Percentiles rank a stretch among this genome's conserved stretches.
Conservation (phyloP, 2,888 invertebrate genomes). For the Drosophila anomelani region DNA sequence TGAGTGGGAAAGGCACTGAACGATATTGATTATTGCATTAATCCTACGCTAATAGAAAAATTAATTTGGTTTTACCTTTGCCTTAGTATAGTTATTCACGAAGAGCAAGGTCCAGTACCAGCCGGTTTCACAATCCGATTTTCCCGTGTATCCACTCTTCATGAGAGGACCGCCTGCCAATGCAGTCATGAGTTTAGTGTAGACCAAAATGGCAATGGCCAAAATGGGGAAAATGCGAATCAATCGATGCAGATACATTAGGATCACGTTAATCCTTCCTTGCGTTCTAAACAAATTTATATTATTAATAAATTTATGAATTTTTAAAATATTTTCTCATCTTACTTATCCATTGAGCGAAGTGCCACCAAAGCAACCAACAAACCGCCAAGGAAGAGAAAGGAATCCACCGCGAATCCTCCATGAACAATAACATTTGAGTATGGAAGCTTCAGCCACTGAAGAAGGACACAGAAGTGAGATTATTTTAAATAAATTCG, state of each 20-base stretch:
- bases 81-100: slow-evolving; percentile 83
- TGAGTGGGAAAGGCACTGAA: slow-evolving; percentile 85
- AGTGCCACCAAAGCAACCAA: slow-evolving; percentile 82
- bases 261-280: slow-evolving; percentile 62
- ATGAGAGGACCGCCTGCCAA: slow-evolving; percentile 48
- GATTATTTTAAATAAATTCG: not conserved
- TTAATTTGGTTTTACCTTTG: not conserved
- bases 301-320: not conserved
- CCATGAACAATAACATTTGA: slow-evolving; percentile 14
- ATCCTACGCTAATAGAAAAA: too few relatives aligned
- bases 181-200: slow-evolving; percentile 83
- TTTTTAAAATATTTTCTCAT: not conserved
- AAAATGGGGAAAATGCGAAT: slow-evolving; percentile 85
- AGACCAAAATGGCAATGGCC: slow-evolving; percentile 84
- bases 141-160: slow-evolving; percentile 13
- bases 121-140: slow-evolving; percentile 74
- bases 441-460: slow-evolving; percentile 16
- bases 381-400: slow-evolving; percentile 87
- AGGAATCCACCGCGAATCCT: slow-evolving; percentile 86
- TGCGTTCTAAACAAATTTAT: slow-evolving; percentile 14
- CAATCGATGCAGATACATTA: slow-evolving; percentile 38
- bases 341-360: slow-evolving; percentile 60
- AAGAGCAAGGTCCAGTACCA: slow-evolving; percentile 85
- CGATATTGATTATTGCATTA: not conserved
- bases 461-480: not conserved